Base-by-base conservation (phyloP, 1,140 invertebrate species). In the Drosophila ficusphila region DNA sequence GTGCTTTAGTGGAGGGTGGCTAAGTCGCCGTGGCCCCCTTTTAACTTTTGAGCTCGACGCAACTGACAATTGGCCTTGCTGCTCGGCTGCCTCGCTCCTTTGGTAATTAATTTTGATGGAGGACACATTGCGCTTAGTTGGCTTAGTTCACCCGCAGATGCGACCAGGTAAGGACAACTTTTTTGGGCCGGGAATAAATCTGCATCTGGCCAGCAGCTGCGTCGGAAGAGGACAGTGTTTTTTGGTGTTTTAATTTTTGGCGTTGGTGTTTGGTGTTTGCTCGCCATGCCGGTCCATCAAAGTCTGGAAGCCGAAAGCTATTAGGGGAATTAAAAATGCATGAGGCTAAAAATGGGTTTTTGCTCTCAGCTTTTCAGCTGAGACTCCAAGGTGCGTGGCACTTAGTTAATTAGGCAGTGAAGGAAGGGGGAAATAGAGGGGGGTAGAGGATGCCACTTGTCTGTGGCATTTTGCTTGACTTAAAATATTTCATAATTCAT, bases 81-180 rank as follows among this genome's bases (percentile, higher is more conserved):
- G 34, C 62, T 73, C 65, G 52, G 61, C 74, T 85, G 64, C 51
- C 47, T 49, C 31, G 56, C 33, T 58, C 54, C 68, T 36, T 89
- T 90, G 81, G 77, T 90, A 90, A 90, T 90, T 90, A 90, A 90
- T 90, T 90, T 90, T 90, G 88, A 90, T 90, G 88, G 88, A 90
- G 74, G 81, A 89, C 86, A 79, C 74, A 76, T 83, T 82, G 70
- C 70, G 82, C 74, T 89, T 76, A 89, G 85, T 78, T 85, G 76
- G 64, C 51, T 46, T 57, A 61, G 60, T 72, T 71, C 21, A 42
- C 33, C 73, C 56, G 69, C 67, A 79, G 69, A 74, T 44, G 75
- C 65, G 69, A 41, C 56, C 81, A 79, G 76, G 81, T 68, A 61
- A 52, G 62, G 46, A 70, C 44, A 86, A 88, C 77, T 88, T 86